Evolutionary conservation across 2,888 invertebrate genomes (phyloP).

Genomic region (Chromoteleia sp.): DNA sequence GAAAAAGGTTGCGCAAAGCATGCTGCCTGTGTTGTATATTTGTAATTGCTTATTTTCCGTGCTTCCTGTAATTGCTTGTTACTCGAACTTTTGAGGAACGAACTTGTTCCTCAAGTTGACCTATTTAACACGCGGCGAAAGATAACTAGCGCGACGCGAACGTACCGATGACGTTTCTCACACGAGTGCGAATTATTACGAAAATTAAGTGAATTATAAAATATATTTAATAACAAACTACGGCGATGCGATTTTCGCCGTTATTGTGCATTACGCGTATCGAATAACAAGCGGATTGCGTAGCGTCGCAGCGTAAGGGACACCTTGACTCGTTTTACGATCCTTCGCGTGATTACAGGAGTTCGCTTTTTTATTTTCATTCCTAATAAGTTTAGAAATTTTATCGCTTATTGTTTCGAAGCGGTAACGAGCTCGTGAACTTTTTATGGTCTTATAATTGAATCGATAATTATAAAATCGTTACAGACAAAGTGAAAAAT

Average conservation of each 20-base stretch:
- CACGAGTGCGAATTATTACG: conserved; percentile 22
- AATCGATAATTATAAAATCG: conserved; percentile 58
- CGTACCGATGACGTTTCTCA: conserved; percentile 16
- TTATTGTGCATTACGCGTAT: conserved; percentile 39
- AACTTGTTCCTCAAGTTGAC: conserved; percentile 33
- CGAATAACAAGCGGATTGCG: conserved; percentile 45
- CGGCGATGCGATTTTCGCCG: not conserved
- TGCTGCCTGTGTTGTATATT: no score
- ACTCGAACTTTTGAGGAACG: conserved; percentile 53
- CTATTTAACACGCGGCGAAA: conserved; percentile 26
- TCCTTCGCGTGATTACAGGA: conserved; percentile 41
- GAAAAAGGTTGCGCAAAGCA: no score
- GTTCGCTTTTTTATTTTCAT: conserved; percentile 43
- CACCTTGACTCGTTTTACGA: conserved; percentile 61
- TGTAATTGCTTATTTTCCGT: conserved; percentile 44
- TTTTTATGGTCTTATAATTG: conserved; percentile 51
- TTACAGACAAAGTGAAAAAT: conserved; percentile 47
- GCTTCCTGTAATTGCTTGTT: conserved; percentile 59
- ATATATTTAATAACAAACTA: conserved; percentile 36
- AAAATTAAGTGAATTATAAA: conserved; percentile 27
- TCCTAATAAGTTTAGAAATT: conserved; percentile 52
- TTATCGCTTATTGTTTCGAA: conserved; percentile 56
- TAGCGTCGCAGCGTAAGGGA: conserved; percentile 28
- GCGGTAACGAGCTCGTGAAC: conserved; percentile 50
- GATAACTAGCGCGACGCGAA: conserved; percentile 19